Conservation (phyloP, 2,888 invertebrate species). For the Archips crataeganus region DNA sequence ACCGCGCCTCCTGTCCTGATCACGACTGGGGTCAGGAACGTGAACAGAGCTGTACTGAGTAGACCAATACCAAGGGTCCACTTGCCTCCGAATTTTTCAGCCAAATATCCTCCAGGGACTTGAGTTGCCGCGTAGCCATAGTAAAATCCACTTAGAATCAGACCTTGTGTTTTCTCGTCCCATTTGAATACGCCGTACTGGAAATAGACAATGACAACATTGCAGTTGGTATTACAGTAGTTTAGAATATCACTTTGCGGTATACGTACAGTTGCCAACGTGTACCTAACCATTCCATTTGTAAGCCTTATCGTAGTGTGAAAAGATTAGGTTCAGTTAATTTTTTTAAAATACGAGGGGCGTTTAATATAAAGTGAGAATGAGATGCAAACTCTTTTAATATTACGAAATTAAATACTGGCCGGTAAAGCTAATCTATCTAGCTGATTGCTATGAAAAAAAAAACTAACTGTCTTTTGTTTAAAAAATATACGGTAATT, state of each 20-base stretch:
- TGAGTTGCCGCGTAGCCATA: slow-evolving; percentile 94
- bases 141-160: slow-evolving; percentile 93
- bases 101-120: slow-evolving; percentile 92
- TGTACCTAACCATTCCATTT: not conserved
- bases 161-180: slow-evolving; percentile 89
- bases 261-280: not conserved
- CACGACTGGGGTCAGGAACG: slow-evolving; percentile 91
- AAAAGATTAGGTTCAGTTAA: no score
- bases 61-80: slow-evolving; percentile 93
- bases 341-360: no score
- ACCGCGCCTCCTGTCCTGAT: slow-evolving; percentile 84
- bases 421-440: no score
- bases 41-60: slow-evolving; percentile 92
- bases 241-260: not conserved
- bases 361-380: no score
- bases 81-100: slow-evolving; percentile 94
- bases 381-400: no score
- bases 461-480: no score
- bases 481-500: no score
- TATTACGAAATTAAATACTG: no score
- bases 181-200: slow-evolving; percentile 86
- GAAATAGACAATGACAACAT: slow-evolving; percentile 7
- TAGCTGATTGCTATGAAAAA: no score
- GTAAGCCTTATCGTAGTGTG: not conserved
- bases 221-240: not conserved